Evolutionary conservation across 2,113 vertebrate species (phyloP).

Genomic region (Xyliphius kryptos): DNA sequence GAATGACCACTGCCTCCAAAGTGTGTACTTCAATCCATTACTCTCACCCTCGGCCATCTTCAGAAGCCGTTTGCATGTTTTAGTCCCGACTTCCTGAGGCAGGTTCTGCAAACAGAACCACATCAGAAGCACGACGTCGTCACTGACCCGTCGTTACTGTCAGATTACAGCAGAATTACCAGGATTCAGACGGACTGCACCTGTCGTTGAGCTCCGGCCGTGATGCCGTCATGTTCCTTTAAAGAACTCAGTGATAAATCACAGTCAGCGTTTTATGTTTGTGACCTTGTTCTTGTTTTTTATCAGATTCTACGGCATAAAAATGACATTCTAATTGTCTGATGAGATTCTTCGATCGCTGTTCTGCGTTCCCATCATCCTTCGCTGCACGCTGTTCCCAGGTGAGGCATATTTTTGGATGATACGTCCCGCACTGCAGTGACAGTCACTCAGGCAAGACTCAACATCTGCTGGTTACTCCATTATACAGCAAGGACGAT

Average conservation of each 20-base stretch:
- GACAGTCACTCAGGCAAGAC: slow-evolving; percentile 35
- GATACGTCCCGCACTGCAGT: slow-evolving; percentile 32
- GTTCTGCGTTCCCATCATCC: background rate
- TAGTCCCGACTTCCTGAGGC: slow-evolving; percentile 2
- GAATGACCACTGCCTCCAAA: slow-evolving; percentile 17
- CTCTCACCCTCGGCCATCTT: slow-evolving; percentile 7
- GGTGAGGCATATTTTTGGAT: slow-evolving; percentile 5
- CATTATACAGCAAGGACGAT: slow-evolving; percentile 3
- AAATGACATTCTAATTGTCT: slow-evolving; percentile 1
- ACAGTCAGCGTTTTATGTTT: too few species aligned
- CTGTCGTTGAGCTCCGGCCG: too few species aligned
- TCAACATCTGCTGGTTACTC: slow-evolving; percentile 36
- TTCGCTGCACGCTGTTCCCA: background rate
- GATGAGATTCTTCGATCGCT: background rate
- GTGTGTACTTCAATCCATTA: slow-evolving; percentile 22
- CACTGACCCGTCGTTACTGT: slow-evolving; percentile 24
- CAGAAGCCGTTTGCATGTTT: background rate
- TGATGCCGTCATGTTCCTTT: too few species aligned
- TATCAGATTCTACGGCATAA: background rate
- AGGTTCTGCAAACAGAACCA: too few species aligned
- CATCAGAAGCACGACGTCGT: background rate
- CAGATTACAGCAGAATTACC: background rate
- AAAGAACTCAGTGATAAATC: too few species aligned
- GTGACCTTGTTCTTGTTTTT: too few species aligned
- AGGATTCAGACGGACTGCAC: slow-evolving; percentile 1